Evolutionary conservation across 2,888 invertebrate species (phyloP).

Genomic region (Seladonia tumulorum): DNA sequence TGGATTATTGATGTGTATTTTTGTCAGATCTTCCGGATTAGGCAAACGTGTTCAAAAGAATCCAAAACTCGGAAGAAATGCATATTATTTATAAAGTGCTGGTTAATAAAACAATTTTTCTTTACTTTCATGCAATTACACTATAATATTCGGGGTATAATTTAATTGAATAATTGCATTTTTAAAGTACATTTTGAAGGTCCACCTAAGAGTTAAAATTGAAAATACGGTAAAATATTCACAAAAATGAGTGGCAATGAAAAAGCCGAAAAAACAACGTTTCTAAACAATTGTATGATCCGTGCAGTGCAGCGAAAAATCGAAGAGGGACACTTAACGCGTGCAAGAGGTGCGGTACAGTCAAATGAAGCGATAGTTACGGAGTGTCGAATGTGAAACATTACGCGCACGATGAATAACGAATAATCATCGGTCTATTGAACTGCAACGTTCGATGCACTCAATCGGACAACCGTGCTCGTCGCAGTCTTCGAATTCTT

Average conservation of each 20-base stretch:
- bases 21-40: no score
- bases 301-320: background rate
- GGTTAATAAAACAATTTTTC: no score
- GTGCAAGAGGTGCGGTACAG: background rate
- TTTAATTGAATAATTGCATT: no score
- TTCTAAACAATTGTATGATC: background rate
- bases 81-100: no score
- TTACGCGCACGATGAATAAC: background rate
- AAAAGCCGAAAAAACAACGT: background rate
- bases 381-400: background rate
- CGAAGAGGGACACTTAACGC: background rate
- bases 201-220: no score
- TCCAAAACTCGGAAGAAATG: no score
- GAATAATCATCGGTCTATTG: constrained; percentile 15
- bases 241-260: background rate
- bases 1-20: no score
- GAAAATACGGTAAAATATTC: background rate
- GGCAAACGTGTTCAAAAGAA: no score
- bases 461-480: background rate
- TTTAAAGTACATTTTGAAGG: no score
- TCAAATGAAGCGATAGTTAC: background rate
- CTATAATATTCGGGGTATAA: no score
- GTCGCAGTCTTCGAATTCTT: constrained; percentile 16
- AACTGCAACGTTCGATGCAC: background rate
- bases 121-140: no score